Base-by-base conservation (phyloP, 2,113 vertebrate genomes). In the Osmerus eperlanus region DNA sequence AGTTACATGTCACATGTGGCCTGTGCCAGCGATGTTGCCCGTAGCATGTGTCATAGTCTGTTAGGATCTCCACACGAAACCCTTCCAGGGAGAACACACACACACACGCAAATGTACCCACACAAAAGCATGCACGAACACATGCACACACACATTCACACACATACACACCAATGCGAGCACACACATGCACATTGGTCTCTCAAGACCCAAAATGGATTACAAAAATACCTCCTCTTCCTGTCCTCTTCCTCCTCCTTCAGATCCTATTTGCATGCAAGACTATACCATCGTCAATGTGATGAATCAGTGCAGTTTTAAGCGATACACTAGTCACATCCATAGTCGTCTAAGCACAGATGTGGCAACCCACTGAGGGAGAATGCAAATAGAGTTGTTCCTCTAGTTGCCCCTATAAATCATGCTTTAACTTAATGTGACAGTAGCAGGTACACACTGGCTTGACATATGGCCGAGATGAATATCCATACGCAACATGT, bases 331-430 rank as follows among this genome's bases (percentile, higher is more conserved):
- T 1, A 9, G 41, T 71, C 74, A 82, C 87, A 81, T 63, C 72
- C 67, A 66, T 78, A 81, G 79, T 74, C 78, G 79, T 84, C 85
- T 67, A 78, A 68, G 72, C 81, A 62, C 83, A 86, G 82, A 88
- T 87, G 85, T 81, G 76, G 32, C 68, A 70, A 65, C 72, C 58
- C 71, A 73, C 86, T 82, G 54, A 72, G 32, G 64, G 65, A 74
- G 76, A 90, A 85, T 81, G 78, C 75, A 80, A 75, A 79, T 77
- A 79, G 78, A 75, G 66, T 41, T 73, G 70, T 68, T 47, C 16
- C 32, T 67, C 67, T 69, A 69, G 64, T 73, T 70, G 52, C 28
- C 28, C 64, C 29, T 53, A 72, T 77, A 77, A 56, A 78, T 72
- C 53, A 73, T 64, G 16, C 28, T 52, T 13, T 64, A 73, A 65